Evolutionary conservation across 2,113 vertebrate genomes (phyloP).

Genomic region (Sclerurus mexicanus): DNA sequence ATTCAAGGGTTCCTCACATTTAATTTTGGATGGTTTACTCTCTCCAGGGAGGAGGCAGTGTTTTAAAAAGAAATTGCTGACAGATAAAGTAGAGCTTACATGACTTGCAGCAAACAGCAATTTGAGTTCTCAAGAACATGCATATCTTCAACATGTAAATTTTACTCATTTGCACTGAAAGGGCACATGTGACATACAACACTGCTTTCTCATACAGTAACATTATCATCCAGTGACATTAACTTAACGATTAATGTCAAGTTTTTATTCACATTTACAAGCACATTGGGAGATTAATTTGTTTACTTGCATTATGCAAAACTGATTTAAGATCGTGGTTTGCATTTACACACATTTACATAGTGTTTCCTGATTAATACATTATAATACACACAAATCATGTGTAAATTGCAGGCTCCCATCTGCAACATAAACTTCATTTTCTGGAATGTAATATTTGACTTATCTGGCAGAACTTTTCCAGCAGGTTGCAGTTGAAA

Average conservation of each 20-base stretch:
- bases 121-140: constrained; percentile 4
- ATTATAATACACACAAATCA: constrained; percentile 19
- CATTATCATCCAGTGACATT: not conserved
- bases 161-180: constrained; percentile 21
- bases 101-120: constrained; percentile 9
- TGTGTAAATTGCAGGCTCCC: not conserved
- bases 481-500: not conserved
- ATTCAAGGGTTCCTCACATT: constrained; percentile 42
- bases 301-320: constrained; percentile 61
- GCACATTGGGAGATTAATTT: constrained; percentile 48
- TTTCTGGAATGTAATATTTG: not conserved
- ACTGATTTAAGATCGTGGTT: constrained; percentile 7
- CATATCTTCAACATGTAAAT: not conserved
- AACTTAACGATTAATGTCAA: constrained; percentile 31
- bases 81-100: not conserved
- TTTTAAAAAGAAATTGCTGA: constrained; percentile 45
- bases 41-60: not conserved
- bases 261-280: constrained; percentile 58
- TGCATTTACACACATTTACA: constrained; percentile 55
- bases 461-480: not conserved
- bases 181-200: not conserved
- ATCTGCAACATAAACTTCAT: not conserved
- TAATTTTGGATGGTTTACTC: constrained; percentile 26
- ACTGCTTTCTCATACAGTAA: not conserved
- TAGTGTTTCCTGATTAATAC: constrained; percentile 32